These are phyloP conservation scores for Chrysaora quinquecirrha DNA, from an alignment of 30 jellyfish, hydroid and myxozoan genomes.

Conservation along the genomic window DNA sequence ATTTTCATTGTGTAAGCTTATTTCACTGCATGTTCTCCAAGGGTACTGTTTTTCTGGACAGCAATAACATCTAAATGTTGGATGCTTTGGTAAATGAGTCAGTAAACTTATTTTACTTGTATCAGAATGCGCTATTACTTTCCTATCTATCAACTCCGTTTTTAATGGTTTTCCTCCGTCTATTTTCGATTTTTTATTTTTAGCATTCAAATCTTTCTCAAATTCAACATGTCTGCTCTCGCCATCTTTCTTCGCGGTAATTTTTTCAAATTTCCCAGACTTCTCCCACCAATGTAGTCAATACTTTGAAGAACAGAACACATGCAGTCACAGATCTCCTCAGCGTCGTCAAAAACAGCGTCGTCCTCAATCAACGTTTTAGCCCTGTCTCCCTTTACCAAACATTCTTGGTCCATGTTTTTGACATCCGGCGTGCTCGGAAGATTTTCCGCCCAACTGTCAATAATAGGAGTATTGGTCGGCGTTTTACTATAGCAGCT, in stretches of 20 bases:
- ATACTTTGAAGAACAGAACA: slow-evolving; percentile 45
- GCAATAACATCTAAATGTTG: slow-evolving; percentile 84
- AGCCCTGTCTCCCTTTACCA: not conserved
- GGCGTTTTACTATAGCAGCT: slow-evolving; percentile 68
- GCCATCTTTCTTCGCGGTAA: not conserved
- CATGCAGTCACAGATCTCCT: slow-evolving; percentile 51
- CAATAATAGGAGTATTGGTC: slow-evolving; percentile 51
- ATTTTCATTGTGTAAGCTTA: not conserved
- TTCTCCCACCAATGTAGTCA: slow-evolving; percentile 51
- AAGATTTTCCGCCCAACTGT: slow-evolving; percentile 31
- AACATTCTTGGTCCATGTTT: not conserved
- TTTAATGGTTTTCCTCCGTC: not conserved
- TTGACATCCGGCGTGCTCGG: not conserved
- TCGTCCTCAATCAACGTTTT: not conserved
- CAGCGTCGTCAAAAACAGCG: slow-evolving; percentile 29
- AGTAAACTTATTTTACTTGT: not conserved
- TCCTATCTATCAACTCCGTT: not conserved
- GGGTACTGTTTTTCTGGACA: slow-evolving; percentile 52
- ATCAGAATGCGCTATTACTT: not conserved
- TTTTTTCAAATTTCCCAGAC: slow-evolving; percentile 26
- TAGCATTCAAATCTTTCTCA: not conserved
- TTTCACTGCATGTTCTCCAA: not conserved
- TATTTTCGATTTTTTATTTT: not conserved
- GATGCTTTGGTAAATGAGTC: slow-evolving; percentile 6
- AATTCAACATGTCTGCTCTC: not conserved